Conservation (phyloP, 53 echinoderm and acorn worm genomes). For the Astropecten irregularis region DNA sequence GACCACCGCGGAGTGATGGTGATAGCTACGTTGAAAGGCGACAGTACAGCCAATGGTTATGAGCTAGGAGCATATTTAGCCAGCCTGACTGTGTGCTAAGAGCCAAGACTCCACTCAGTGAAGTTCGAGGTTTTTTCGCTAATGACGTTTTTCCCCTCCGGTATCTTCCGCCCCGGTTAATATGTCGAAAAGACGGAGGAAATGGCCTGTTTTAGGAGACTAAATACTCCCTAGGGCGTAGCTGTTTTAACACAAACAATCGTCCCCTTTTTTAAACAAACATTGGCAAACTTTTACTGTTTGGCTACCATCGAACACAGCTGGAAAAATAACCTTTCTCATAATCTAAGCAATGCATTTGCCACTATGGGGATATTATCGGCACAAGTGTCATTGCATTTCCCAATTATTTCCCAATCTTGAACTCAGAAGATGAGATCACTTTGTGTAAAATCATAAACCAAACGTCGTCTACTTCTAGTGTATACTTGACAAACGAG, state of each 20-base stretch:
- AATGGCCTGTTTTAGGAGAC: not conserved
- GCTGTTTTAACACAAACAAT: not conserved
- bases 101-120: not conserved
- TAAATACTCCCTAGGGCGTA: not conserved
- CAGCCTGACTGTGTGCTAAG: not conserved
- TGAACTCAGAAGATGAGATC: too few relatives aligned
- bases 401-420: too few relatives aligned
- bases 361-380: too few relatives aligned
- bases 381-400: too few relatives aligned
- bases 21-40: not conserved
- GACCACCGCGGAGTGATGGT: not conserved
- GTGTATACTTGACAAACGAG: too few relatives aligned
- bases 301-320: too few relatives aligned
- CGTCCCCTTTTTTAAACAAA: not conserved
- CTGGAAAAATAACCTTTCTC: too few relatives aligned
- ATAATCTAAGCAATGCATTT: too few relatives aligned
- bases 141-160: not conserved
- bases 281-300: too few relatives aligned
- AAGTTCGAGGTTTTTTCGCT: not conserved
- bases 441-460: too few relatives aligned
- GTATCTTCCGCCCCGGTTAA: conserved; percentile 11
- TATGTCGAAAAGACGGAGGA: conserved; percentile 12
- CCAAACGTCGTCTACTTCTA: too few relatives aligned
- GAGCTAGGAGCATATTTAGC: not conserved
- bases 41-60: conserved; percentile 4